Evolutionary conservation across 2,888 invertebrate species (phyloP).

Genomic region (Hydraecia micacea): DNA sequence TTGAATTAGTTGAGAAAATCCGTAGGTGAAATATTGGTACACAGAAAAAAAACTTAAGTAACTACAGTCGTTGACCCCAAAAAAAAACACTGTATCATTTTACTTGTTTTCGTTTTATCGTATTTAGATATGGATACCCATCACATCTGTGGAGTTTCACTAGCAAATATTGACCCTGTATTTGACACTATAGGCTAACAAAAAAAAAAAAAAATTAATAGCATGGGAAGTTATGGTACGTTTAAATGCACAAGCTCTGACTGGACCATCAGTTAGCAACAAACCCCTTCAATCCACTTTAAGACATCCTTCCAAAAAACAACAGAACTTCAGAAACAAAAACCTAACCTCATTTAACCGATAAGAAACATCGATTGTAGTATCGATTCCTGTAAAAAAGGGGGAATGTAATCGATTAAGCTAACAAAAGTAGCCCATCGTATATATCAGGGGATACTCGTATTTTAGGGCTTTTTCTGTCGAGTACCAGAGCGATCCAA

Average conservation of each 20-base stretch:
- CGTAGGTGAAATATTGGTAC: no score
- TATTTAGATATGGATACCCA: no score
- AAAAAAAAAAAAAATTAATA: no score
- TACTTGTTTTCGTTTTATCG: no score
- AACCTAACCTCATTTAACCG: slow-evolving; percentile 49
- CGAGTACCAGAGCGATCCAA: slow-evolving; percentile 71
- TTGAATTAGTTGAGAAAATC: no score
- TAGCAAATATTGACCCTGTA: no score
- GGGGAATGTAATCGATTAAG: slow-evolving; percentile 66
- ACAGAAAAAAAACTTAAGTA: no score
- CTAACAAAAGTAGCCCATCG: slow-evolving; percentile 73
- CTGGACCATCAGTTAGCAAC: slow-evolving; percentile 13
- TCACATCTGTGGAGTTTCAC: no score
- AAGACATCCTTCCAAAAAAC: slow-evolving; percentile 6
- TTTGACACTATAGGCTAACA: no score
- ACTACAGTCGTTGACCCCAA: no score
- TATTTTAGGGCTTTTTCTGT: slow-evolving; percentile 78
- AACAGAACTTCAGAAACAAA: slow-evolving; percentile 31
- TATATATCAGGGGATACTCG: slow-evolving; percentile 77
- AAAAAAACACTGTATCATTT: no score
- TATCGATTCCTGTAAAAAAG: slow-evolving; percentile 64
- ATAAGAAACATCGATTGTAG: slow-evolving; percentile 65
- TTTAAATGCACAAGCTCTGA: not conserved
- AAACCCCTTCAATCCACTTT: slow-evolving; percentile 5
- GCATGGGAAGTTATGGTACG: not conserved